Evolutionary conservation across 2,113 vertebrate species (phyloP), one percentile per base, ranked within the genome.

Genomic region (Rhinogobius similis): DNA sequence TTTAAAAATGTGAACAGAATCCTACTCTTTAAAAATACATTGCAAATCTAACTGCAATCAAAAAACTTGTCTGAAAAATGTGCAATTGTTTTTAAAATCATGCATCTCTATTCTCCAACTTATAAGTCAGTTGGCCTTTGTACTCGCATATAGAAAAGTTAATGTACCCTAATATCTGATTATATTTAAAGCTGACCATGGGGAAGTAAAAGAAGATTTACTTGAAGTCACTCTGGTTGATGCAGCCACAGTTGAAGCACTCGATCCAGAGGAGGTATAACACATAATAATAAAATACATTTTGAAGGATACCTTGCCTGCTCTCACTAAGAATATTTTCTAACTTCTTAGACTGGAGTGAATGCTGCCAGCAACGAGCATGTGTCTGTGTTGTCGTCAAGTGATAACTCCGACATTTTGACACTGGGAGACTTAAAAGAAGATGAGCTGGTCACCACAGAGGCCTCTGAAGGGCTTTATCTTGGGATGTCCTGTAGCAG

Each of bases 341-440:
- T 65, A 5, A 70, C 18, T 10, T 78, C 16, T 50, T 76, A 96
- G 86, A 86, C 16, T 46, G 85, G 65, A 58, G 86, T 78, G 21
- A 82, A 78, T 48, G 81, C 74, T 32, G 46, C 70, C 13, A 78
- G 41, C 43, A 94, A 93, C 59, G 94, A 95, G 67, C 89, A 71
- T 3, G 85, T 89, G 32, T 90, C 86, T 4, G 26, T 95, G 76
- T 93, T 95, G 82, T 86, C 95, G 63, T 82, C 91, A 84, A 99
- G 97, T 0, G 97, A 99, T 70, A 95, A 97, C 86, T 98, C 98
- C 1, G 98, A 98, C 87, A 98, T 99, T 39, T 90, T 98, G 84
- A 98, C 95, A 3, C 94, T 99, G 29, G 92, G 94, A 62, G 93
- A 95, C 64, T 82, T 92, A 16, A 95, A 90, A 79, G 88, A 92